Conservation (phyloP, 2,113 vertebrate species). For the Benitochromis conjunctus region DNA sequence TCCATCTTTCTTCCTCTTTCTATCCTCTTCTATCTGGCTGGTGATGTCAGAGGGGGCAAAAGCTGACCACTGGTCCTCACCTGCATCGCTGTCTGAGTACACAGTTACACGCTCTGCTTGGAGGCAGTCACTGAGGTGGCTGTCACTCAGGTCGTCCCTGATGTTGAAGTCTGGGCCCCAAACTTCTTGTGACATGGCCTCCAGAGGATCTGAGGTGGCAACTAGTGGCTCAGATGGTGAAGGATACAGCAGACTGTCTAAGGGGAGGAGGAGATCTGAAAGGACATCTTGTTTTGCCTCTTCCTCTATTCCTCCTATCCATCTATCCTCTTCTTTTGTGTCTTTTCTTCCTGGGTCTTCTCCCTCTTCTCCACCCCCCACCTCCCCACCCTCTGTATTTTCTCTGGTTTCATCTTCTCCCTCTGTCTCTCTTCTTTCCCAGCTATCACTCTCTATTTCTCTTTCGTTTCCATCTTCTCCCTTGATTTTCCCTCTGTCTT, state of each 20-base stretch:
- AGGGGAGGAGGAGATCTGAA: constrained; percentile 1
- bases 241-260: background rate
- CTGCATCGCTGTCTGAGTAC: constrained; percentile 71
- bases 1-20: background rate
- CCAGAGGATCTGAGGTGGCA: background rate
- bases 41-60: background rate
- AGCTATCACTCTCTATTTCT: background rate
- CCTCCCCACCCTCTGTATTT: background rate
- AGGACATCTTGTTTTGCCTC: background rate
- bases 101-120: constrained; percentile 68
- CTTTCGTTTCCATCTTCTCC: background rate
- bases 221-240: background rate
- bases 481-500: background rate
- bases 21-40: background rate
- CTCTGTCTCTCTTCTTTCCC: background rate
- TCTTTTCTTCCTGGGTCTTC: background rate
- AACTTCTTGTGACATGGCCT: background rate
- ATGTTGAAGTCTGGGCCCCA: constrained; percentile 28
- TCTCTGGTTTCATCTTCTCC: background rate
- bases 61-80: constrained; percentile 63
- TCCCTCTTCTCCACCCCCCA: background rate
- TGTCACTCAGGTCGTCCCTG: constrained; percentile 59
- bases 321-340: background rate
- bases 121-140: constrained; percentile 66
- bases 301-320: background rate